Evolutionary conservation across 1,140 invertebrate species (phyloP).

Genomic region (Cylas formicarius): DNA sequence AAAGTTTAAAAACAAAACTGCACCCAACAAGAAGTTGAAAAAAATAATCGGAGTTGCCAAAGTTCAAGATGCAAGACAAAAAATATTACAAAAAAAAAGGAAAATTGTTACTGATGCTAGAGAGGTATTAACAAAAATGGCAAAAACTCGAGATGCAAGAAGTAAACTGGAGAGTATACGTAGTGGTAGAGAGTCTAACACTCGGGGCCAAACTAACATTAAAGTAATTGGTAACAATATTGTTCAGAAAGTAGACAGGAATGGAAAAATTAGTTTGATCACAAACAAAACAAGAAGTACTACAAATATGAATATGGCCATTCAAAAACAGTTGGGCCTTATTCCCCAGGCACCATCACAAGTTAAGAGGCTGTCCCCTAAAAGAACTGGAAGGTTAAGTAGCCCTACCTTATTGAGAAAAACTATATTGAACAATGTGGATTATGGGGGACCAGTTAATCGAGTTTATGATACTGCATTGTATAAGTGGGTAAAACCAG

Average conservation of each 20-base stretch:
- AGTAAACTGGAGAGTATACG: constrained; percentile 50
- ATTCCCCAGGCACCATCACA: constrained; percentile 12
- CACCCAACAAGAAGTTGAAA: too few species aligned
- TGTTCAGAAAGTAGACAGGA: constrained; percentile 45
- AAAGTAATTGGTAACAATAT: constrained; percentile 40
- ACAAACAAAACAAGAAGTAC: constrained; percentile 44
- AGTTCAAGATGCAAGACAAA: constrained; percentile 55
- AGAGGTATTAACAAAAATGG: constrained; percentile 59
- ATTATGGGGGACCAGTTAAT: constrained; percentile 10
- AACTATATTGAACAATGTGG: constrained; percentile 32
- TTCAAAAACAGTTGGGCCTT: constrained; percentile 38
- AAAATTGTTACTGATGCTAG: constrained; percentile 58
- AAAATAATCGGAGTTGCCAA: too few species aligned
- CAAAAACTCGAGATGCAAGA: constrained; percentile 56
- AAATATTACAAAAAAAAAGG: constrained; percentile 62
- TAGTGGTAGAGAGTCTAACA: constrained; percentile 21
- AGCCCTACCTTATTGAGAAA: constrained; percentile 21
- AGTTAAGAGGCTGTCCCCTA: constrained; percentile 15
- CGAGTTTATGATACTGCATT: constrained; percentile 21
- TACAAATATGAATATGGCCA: constrained; percentile 34
- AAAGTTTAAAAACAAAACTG: too few species aligned
- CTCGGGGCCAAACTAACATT: constrained; percentile 26
- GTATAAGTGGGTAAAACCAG: constrained; percentile 31
- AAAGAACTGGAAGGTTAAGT: constrained; percentile 9
- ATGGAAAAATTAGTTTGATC: constrained; percentile 46